Conservation (phyloP, 2,888 invertebrate genomes). For the Nasonovia ribisnigri region DNA sequence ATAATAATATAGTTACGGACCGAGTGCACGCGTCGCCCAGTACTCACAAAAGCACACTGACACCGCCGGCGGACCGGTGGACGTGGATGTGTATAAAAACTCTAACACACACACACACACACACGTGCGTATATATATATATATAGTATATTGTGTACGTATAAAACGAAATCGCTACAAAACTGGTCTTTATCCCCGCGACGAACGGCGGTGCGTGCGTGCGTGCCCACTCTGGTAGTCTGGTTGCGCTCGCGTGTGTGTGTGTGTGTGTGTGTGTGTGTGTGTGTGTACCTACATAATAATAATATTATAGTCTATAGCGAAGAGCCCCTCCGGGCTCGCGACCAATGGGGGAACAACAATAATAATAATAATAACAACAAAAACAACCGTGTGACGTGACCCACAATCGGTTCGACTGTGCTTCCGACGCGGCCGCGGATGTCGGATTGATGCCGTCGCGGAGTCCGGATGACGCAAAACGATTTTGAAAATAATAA, state of each 20-base stretch:
- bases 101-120: background rate
- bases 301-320: background rate
- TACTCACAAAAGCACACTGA: conserved; percentile 57
- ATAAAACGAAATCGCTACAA: conserved; percentile 46
- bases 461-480: background rate
- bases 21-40: conserved; percentile 18
- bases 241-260: background rate
- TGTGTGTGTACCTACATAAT: background rate
- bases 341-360: conserved; percentile 47
- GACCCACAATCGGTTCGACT: conserved; percentile 45
- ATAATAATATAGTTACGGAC: background rate
- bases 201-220: conserved; percentile 25
- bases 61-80: conserved; percentile 39
- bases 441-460: background rate
- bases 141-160: background rate
- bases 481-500: background rate
- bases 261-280: background rate
- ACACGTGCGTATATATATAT: background rate
- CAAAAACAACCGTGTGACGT: conserved; percentile 54
- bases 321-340: conserved; percentile 33
- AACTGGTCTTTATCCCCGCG: conserved; percentile 63
- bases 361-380: conserved; percentile 39
- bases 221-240: conserved; percentile 24
- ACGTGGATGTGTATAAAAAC: conserved; percentile 36
- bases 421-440: background rate